Conservation (phyloP, 2,888 invertebrate species). For the Mimachlamys varia region DNA sequence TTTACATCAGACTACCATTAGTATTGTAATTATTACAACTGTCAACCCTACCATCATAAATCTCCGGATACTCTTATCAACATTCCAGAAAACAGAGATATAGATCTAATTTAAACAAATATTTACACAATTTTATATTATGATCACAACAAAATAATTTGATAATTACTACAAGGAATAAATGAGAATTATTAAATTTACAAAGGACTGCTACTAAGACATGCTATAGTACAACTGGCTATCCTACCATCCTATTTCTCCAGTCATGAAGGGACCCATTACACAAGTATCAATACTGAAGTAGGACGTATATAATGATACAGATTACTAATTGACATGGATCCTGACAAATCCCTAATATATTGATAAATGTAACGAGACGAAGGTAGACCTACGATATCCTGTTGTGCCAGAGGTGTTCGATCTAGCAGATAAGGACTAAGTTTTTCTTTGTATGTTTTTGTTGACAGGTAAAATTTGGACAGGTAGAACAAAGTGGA, state of each 20-base stretch:
- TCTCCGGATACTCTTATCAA: too few species aligned
- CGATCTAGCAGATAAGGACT: neutral
- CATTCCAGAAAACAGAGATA: too few species aligned
- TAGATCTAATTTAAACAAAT: too few species aligned
- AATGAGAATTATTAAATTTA: too few species aligned
- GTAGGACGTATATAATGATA: constrained; percentile 1
- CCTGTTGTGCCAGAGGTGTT: neutral
- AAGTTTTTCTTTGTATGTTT: neutral
- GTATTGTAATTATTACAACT: too few species aligned
- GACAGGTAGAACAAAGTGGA: neutral
- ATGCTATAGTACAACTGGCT: neutral
- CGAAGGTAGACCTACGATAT: neutral
- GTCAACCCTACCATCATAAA: too few species aligned
- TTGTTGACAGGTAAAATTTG: constrained; percentile 29
- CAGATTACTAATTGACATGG: neutral
- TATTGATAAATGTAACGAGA: constrained; percentile 27
- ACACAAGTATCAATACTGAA: neutral
- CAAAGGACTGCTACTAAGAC: too few species aligned
- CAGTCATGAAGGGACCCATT: neutral
- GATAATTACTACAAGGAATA: too few species aligned
- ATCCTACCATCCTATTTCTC: neutral
- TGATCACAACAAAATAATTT: too few species aligned
- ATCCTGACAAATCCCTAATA: neutral
- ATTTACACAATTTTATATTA: too few species aligned
- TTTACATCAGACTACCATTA: too few species aligned